phyloP scores from a whole-genome alignment of 2,888 invertebrate species.

The Pristionchus maxplancki region DNA sequence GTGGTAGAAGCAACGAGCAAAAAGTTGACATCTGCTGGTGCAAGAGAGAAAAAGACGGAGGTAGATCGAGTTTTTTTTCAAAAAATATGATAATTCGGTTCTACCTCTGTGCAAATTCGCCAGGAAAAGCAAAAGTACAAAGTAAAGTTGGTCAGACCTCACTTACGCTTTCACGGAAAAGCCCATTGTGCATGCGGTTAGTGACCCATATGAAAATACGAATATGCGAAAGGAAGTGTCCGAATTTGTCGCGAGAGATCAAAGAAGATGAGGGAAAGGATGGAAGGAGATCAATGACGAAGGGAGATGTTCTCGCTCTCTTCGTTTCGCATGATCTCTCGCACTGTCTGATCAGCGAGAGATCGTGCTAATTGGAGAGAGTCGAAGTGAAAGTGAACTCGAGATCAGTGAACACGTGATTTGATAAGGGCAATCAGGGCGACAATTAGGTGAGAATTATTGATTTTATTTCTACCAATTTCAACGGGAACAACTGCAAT shows the following conservation, averaged over 20 bases:
- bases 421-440: not conserved
- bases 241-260: conserved; percentile 1
- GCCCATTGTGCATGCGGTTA: not conserved
- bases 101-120: no score
- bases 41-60: not conserved
- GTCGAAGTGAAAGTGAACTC: not conserved
- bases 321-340: not conserved
- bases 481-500: not conserved
- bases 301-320: not conserved
- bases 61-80: not conserved
- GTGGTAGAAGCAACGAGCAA: not conserved
- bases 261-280: not conserved
- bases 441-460: not conserved
- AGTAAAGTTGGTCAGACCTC: not conserved
- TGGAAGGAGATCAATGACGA: not conserved
- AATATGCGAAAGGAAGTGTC: not conserved
- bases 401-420: conserved; percentile 15
- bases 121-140: not conserved
- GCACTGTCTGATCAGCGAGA: not conserved
- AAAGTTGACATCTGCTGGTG: not conserved
- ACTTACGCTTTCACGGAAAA: not conserved
- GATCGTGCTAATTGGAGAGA: not conserved
- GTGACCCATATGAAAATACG: conserved; percentile 3
- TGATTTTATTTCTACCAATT: not conserved
- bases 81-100: not conserved